Evolutionary conservation across 2,888 invertebrate genomes (phyloP).

Genomic region (Apodemia zela): DNA sequence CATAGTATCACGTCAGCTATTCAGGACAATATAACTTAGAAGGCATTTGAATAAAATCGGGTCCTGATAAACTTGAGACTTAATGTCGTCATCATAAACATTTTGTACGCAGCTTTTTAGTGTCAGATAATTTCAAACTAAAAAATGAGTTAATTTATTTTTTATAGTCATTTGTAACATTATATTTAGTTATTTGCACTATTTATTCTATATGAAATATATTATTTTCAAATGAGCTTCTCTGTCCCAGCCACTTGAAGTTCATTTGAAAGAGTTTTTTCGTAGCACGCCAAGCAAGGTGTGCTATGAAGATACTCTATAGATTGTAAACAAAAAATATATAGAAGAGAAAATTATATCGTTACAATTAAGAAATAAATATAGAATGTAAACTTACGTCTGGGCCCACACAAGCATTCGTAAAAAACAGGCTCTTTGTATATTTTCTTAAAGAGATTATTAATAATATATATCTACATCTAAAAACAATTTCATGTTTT

Average conservation of each 20-base stretch:
- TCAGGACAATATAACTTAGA: too few species aligned
- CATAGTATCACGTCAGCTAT: too few species aligned
- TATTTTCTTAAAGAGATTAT: slow-evolving; percentile 62
- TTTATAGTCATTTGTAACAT: too few species aligned
- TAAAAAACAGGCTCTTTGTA: slow-evolving; percentile 29
- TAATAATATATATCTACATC: slow-evolving; percentile 38
- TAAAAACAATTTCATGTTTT: slow-evolving; percentile 24
- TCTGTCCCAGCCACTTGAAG: slow-evolving; percentile 71
- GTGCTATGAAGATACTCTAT: slow-evolving; percentile 38
- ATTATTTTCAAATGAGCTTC: slow-evolving; percentile 53
- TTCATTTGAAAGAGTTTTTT: slow-evolving; percentile 51
- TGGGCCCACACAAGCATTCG: slow-evolving; percentile 46
- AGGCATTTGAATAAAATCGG: too few species aligned
- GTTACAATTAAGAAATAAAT: slow-evolving; percentile 28
- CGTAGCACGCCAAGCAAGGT: slow-evolving; percentile 33
- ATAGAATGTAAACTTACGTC: slow-evolving; percentile 40
- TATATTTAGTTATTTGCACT: neutral
- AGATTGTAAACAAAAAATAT: slow-evolving; percentile 17
- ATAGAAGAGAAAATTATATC: slow-evolving; percentile 37
- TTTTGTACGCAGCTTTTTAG: too few species aligned
- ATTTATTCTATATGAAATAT: slow-evolving; percentile 6
- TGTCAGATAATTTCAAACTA: too few species aligned
- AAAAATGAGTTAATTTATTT: too few species aligned
- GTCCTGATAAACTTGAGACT: too few species aligned
- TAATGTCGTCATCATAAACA: too few species aligned